A percentile compares a stretch with the other conserved stretches of the same genome.
Evolutionary conservation across 2,888 invertebrate genomes (phyloP).

Genomic region (Clanis bilineata): DNA sequence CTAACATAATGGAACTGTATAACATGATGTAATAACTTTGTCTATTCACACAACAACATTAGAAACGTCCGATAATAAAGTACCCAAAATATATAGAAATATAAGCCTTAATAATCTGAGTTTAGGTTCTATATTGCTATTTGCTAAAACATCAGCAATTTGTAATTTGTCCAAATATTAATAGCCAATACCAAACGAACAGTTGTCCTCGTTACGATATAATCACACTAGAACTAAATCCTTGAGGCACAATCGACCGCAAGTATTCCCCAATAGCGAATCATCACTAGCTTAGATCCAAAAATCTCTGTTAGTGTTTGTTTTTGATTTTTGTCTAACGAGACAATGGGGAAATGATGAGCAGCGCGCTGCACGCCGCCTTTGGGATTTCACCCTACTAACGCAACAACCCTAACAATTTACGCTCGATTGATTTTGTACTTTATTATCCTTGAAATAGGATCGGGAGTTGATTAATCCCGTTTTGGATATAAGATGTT

Average conservation of each 20-base stretch:
- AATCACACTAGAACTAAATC: slow-evolving; percentile 31
- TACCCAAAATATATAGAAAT: background rate
- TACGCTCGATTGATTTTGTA: slow-evolving; percentile 42
- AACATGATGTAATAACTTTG: background rate
- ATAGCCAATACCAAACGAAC: background rate
- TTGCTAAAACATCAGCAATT: background rate
- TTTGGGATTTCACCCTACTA: slow-evolving; percentile 76
- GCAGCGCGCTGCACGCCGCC: slow-evolving; percentile 73
- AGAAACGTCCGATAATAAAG: too few species aligned
- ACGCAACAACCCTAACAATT: slow-evolving; percentile 52
- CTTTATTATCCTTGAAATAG: slow-evolving; percentile 47
- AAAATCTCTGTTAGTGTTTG: slow-evolving; percentile 78
- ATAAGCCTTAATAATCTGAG: background rate
- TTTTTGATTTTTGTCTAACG: slow-evolving; percentile 83
- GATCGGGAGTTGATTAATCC: slow-evolving; percentile 46
- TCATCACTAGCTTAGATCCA: slow-evolving; percentile 71
- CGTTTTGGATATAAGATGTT: slow-evolving; percentile 48
- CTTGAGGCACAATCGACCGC: slow-evolving; percentile 64
- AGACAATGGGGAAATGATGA: slow-evolving; percentile 83
- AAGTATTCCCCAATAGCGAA: slow-evolving; percentile 60
- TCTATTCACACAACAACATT: background rate
- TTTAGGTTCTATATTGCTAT: background rate
- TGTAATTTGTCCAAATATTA: slow-evolving; percentile 2
- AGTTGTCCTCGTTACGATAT: slow-evolving; percentile 13
- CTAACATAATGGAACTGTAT: too few species aligned